phyloP scores from a whole-genome alignment of 2,113 vertebrate species.

The Brachyhypopomus occidentalis region DNA sequence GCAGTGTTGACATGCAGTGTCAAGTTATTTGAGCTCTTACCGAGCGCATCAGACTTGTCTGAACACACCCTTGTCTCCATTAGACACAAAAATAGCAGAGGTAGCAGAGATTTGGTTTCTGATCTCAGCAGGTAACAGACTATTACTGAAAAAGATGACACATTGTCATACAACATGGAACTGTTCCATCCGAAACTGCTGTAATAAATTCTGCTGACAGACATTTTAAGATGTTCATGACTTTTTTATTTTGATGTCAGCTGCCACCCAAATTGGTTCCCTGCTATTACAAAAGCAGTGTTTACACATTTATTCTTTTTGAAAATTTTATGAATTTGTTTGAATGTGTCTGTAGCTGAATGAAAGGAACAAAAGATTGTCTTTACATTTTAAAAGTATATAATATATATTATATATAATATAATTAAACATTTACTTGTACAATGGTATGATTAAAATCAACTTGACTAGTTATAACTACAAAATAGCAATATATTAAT shows the following conservation, averaged over 20 bases:
- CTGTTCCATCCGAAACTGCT: background rate
- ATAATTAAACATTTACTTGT: too few species aligned
- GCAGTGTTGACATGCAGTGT: constrained; percentile 45
- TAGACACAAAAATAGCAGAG: background rate
- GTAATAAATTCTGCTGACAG: background rate
- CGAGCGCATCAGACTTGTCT: background rate
- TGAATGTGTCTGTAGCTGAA: background rate
- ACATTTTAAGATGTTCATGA: background rate
- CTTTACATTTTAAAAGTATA: too few species aligned
- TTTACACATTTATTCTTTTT: background rate
- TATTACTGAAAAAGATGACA: background rate
- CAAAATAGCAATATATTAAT: too few species aligned
- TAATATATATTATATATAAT: too few species aligned
- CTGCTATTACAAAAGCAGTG: background rate
- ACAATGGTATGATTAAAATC: too few species aligned
- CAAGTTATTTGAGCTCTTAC: background rate
- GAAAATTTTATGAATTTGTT: background rate
- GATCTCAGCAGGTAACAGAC: background rate
- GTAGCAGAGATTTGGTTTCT: background rate
- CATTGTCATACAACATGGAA: background rate
- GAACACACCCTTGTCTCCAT: constrained; percentile 5
- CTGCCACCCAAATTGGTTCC: background rate
- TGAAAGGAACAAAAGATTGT: too few species aligned
- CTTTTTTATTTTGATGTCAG: background rate
- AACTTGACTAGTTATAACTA: background rate